Conservation (phyloP, 2,888 invertebrate species). For the Lasioglossum morio region DNA sequence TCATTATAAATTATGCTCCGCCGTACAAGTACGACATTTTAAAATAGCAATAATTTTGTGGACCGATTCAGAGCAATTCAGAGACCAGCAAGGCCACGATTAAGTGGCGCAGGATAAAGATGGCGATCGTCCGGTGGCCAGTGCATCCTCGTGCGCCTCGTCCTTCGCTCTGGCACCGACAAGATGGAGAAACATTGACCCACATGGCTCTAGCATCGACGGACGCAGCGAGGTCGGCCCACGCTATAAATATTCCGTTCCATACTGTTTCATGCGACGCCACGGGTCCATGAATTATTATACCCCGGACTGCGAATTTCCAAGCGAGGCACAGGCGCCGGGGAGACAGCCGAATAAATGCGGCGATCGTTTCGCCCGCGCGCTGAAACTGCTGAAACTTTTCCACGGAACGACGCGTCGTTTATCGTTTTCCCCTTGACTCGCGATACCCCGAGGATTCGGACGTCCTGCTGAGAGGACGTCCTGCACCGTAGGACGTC, state of each 20-base stretch:
- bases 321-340: not conserved
- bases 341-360: constrained; percentile 21
- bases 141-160: not conserved
- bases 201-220: not conserved
- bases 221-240: constrained; percentile 6
- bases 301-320: constrained; percentile 14
- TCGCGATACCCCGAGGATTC: constrained; percentile 5
- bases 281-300: constrained; percentile 29
- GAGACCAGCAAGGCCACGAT: not conserved
- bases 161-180: not conserved
- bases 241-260: constrained; percentile 20
- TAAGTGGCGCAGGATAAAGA: not conserved
- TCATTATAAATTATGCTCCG: no score
- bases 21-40: no score
- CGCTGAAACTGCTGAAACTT: constrained; percentile 15
- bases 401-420: constrained; percentile 6
- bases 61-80: not conserved
- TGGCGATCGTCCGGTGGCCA: not conserved
- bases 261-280: not conserved
- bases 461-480: not conserved
- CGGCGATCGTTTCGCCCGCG: constrained; percentile 3
- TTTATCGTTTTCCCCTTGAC: constrained; percentile 17
- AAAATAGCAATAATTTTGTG: not conserved
- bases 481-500: not conserved
- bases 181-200: constrained; percentile 9